These are phyloP conservation scores for Probaryconus sp. DNA, from an alignment of 1,140 invertebrate genomes.

Conservation along the genomic window DNA sequence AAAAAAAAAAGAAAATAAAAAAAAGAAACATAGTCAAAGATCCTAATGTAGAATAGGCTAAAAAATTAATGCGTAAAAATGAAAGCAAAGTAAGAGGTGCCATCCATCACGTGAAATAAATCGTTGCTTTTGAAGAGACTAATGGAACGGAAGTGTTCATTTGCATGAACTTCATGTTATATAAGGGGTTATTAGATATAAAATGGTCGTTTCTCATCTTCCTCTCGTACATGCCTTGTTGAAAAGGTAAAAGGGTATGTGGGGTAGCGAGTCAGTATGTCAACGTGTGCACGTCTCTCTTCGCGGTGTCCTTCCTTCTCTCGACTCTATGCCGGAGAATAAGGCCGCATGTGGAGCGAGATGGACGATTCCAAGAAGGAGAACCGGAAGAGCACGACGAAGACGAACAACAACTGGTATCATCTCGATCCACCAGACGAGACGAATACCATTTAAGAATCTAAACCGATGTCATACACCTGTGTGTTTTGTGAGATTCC, in stretches of 20 bases:
- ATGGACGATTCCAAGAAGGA: constrained; percentile 34
- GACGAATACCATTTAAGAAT: constrained; percentile 51
- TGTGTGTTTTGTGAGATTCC: constrained; percentile 36
- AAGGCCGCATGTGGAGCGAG: constrained; percentile 71
- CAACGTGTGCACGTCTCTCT: constrained; percentile 75
- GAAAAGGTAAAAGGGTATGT: constrained; percentile 78
- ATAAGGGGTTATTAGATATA: constrained; percentile 50
- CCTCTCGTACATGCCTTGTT: constrained; percentile 56
- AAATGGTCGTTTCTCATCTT: constrained; percentile 48
- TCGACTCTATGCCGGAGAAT: constrained; percentile 67
- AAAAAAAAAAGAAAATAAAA: too few species aligned
- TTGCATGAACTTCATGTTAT: constrained; percentile 37
- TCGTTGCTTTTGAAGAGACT: neutral
- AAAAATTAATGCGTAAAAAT: constrained; percentile 23
- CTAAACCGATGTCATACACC: constrained; percentile 56
- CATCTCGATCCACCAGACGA: constrained; percentile 32
- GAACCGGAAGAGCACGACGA: constrained; percentile 41
- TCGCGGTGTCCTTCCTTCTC: constrained; percentile 66
- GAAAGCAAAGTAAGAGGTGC: constrained; percentile 26
- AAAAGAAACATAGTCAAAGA: neutral
- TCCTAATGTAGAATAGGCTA: neutral
- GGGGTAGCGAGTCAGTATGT: constrained; percentile 79
- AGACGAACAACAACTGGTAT: constrained; percentile 43
- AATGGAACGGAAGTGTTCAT: neutral
- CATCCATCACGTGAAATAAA: constrained; percentile 1